Evolutionary conservation across 2,888 invertebrate species (phyloP).

Genomic region (Luperina nickerlii): DNA sequence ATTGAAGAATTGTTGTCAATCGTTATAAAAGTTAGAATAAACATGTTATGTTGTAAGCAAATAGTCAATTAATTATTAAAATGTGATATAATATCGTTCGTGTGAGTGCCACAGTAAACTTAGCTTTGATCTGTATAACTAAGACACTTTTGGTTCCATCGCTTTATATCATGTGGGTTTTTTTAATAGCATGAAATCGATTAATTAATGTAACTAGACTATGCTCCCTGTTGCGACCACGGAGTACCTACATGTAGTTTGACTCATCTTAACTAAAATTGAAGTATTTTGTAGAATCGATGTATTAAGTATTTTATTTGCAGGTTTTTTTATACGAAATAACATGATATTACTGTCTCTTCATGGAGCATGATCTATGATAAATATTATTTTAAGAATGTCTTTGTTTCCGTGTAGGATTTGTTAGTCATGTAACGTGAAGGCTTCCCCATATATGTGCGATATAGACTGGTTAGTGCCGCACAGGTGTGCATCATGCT

Average conservation of each 20-base stretch:
- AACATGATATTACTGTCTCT: conserved; percentile 35
- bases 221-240: conserved; percentile 72
- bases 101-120: conserved; percentile 64
- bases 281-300: conserved; percentile 45
- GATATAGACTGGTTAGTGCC: background rate
- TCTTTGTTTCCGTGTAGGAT: conserved; percentile 69
- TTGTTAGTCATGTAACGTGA: conserved; percentile 63
- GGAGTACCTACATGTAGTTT: conserved; percentile 59
- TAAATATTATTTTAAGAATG: conserved; percentile 56
- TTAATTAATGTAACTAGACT: conserved; percentile 72
- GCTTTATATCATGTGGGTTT: conserved; percentile 90
- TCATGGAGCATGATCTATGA: conserved; percentile 60
- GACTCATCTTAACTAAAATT: conserved; percentile 20
- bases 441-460: conserved; percentile 30
- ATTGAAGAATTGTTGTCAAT: background rate
- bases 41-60: conserved; percentile 32
- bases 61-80: conserved; percentile 8
- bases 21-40: background rate
- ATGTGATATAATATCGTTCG: conserved; percentile 69
- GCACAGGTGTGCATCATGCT: background rate
- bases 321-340: conserved; percentile 25
- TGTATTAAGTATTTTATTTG: conserved; percentile 51
- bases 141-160: conserved; percentile 76
- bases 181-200: conserved; percentile 87
- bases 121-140: conserved; percentile 75